Evolutionary conservation across 2,113 vertebrate genomes (phyloP).

Genomic region (Cryptotis parvus): DNA sequence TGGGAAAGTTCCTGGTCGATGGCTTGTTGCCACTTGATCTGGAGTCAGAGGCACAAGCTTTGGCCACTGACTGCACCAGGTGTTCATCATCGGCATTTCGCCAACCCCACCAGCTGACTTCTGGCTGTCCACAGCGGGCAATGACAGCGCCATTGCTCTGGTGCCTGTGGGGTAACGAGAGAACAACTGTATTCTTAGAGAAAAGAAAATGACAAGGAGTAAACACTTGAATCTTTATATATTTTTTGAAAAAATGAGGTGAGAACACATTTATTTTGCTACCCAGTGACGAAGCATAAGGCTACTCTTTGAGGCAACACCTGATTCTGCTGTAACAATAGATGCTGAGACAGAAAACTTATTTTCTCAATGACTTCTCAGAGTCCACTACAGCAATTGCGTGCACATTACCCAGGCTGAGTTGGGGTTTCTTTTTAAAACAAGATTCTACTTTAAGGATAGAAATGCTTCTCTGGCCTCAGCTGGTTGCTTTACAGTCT

Average conservation of each 20-base stretch:
- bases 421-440: conserved; percentile 23
- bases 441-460: background rate
- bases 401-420: background rate
- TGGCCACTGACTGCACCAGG: conserved; percentile 96
- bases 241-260: background rate
- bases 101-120: conserved; percentile 99
- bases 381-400: background rate
- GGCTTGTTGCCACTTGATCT: conserved; percentile 87
- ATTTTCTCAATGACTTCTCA: background rate
- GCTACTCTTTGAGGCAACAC: background rate
- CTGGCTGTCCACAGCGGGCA: conserved; percentile 96
- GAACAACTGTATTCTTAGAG: conserved; percentile 4
- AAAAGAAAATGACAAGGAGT: conserved; percentile 42
- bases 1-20: conserved; percentile 89
- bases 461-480: conserved; percentile 36
- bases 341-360: background rate
- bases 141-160: conserved; percentile 97
- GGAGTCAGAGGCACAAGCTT: conserved; percentile 94
- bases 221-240: conserved; percentile 4
- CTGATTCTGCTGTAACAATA: background rate
- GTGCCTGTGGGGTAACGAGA: conserved; percentile 88
- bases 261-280: conserved; percentile 23
- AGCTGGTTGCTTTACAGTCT: conserved; percentile 8
- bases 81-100: conserved; percentile 97
- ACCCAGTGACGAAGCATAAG: conserved; percentile 25